Percentiles rank a stretch among this genome's conserved stretches.
phyloP scores from a whole-genome alignment of 2,113 vertebrate genomes.

The Catharus minimus region DNA sequence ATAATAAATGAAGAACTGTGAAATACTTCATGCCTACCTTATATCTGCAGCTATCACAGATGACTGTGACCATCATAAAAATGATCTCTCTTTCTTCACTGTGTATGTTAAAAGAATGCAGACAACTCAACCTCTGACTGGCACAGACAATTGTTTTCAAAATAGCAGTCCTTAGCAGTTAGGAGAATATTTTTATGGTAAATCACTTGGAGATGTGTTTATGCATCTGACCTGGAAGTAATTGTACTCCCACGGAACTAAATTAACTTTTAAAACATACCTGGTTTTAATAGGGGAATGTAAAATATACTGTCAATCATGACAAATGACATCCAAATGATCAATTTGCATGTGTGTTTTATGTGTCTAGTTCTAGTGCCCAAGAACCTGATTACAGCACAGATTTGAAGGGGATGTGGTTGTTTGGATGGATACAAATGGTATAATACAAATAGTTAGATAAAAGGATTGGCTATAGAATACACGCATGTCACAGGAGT shows the following conservation, averaged over 20 bases:
- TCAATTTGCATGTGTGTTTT: background rate
- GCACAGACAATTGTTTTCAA: background rate
- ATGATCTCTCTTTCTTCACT: background rate
- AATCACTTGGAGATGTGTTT: background rate
- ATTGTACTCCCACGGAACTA: background rate
- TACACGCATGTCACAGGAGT: accelerated
- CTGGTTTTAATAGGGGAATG: background rate
- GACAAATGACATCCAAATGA: background rate
- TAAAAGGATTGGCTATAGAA: background rate
- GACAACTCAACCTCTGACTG: background rate
- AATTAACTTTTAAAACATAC: background rate
- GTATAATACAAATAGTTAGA: background rate
- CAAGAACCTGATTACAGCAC: background rate
- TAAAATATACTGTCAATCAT: background rate
- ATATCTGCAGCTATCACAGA: background rate
- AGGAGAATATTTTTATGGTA: background rate
- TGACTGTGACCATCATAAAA: background rate
- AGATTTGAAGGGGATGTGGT: background rate
- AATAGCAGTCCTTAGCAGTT: background rate
- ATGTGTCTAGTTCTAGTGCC: background rate
- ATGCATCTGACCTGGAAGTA: background rate
- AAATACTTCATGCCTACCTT: background rate
- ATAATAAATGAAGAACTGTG: background rate
- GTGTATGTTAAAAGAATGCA: background rate
- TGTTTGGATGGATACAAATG: background rate